Percentiles rank a stretch among this genome's conserved stretches.
Evolutionary conservation across 2,888 invertebrate genomes (phyloP).

Genomic region (Malthinus seriepunctatus): DNA sequence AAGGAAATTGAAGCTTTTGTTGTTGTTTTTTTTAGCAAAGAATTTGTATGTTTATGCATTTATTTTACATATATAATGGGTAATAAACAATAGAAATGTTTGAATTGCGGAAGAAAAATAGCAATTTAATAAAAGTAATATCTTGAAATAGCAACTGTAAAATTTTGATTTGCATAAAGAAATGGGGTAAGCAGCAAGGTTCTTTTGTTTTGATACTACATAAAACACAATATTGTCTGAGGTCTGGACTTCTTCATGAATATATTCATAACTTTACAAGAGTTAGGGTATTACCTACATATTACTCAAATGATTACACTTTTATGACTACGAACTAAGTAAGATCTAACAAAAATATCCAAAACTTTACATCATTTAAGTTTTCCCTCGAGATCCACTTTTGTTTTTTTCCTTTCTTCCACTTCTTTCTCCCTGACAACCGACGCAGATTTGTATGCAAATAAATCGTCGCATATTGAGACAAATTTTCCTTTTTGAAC

Average conservation of each 20-base stretch:
- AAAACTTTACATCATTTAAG: too few relatives aligned
- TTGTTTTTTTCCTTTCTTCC: too few relatives aligned
- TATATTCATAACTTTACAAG: slow-evolving; percentile 22
- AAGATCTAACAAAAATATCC: too few relatives aligned
- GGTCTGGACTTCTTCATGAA: slow-evolving; percentile 24
- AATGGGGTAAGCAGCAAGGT: slow-evolving; percentile 18
- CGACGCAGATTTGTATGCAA: too few relatives aligned
- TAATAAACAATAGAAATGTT: slow-evolving; percentile 15
- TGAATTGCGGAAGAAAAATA: slow-evolving; percentile 18
- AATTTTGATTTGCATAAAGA: slow-evolving; percentile 28
- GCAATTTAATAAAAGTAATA: slow-evolving; percentile 24
- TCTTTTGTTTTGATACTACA: slow-evolving; percentile 24
- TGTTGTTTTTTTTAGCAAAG: too few relatives aligned
- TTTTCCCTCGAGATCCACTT: too few relatives aligned
- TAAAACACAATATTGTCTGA: slow-evolving; percentile 29
- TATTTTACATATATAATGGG: slow-evolving; percentile 12
- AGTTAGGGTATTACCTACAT: slow-evolving; percentile 12
- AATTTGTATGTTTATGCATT: neutral
- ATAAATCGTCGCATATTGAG: too few relatives aligned
- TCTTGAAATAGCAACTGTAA: slow-evolving; percentile 24
- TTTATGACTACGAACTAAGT: neutral
- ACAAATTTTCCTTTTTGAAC: too few relatives aligned
- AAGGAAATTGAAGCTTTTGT: too few relatives aligned
- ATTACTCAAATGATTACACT: slow-evolving; percentile 4
- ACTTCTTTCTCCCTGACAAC: too few relatives aligned